Evolutionary conservation across 2,888 invertebrate species (phyloP).

Genomic region (Mythimna lalbum): DNA sequence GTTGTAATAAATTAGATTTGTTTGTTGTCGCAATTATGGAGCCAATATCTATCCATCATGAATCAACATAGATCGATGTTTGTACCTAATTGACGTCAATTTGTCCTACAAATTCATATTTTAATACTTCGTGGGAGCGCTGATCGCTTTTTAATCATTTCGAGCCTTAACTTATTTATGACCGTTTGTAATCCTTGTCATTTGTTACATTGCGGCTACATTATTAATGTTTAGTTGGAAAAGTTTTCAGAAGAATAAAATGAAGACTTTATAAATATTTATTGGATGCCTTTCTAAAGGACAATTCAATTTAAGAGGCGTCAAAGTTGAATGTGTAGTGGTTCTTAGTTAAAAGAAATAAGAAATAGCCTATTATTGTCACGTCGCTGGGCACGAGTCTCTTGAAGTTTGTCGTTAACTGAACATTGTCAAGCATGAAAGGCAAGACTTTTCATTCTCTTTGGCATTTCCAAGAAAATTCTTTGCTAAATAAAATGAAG

Average conservation of each 20-base stretch:
- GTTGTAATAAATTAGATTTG: constrained; percentile 41
- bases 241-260: constrained; percentile 22
- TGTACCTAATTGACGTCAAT: constrained; percentile 15
- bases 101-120: constrained; percentile 42
- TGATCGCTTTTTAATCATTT: constrained; percentile 60
- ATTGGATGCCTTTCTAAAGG: constrained; percentile 16
- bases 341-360: constrained; percentile 23
- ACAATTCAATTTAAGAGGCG: constrained; percentile 26
- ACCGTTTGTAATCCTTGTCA: constrained; percentile 41
- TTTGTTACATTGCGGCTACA: constrained; percentile 34
- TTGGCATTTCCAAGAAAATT: constrained; percentile 26
- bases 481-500: constrained; percentile 16
- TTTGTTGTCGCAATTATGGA: constrained; percentile 28
- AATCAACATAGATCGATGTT: constrained; percentile 32
- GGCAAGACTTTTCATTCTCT: constrained; percentile 7
- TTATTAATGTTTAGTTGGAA: constrained; percentile 38
- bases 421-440: constrained; percentile 33
- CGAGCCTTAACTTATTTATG: constrained; percentile 27
- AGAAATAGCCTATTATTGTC: constrained; percentile 33
- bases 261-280: constrained; percentile 17
- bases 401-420: constrained; percentile 44
- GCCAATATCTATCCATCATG: constrained; percentile 12
- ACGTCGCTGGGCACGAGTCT: constrained; percentile 34
- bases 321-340: constrained; percentile 28
- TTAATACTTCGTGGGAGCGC: constrained; percentile 14